Evolutionary conservation across 2,797 vertebrate species (phyloP), one percentile per base, ranked within the genome.

Genomic region (Novumbra hubbsi): DNA sequence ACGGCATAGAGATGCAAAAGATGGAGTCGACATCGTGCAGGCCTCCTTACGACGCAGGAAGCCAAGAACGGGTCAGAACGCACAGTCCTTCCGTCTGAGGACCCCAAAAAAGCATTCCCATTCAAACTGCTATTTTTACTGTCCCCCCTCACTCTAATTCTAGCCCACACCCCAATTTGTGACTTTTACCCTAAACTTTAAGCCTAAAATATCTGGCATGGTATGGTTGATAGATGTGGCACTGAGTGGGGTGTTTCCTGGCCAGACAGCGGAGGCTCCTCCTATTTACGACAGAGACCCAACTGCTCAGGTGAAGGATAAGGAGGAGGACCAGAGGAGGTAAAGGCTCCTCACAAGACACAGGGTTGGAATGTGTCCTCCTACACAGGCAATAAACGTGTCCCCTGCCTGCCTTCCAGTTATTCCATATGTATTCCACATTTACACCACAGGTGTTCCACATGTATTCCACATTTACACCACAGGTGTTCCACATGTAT

Each of bases 21-120:
- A 93, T 0, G 95, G 94, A 48, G 88, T 92, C 0, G 95, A 96
- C 79, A 92, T 98, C 0, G 93, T 98, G 73, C 93, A 94, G 0
- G 93, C 95, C 63, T 96, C 96, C 70, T 95, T 98, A 77, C 95
- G 95, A 75, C 91, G 90, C 80, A 95, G 94, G 85, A 96, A 91
- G 83, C 55, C 55, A 60, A 60, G 55, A 60, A 27, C 12, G 88
- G 96, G 96, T 97, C 67, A 88, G 72, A 79, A 32, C 12, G 14
- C 57, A 38, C 28, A 34, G 32, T 32, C 32, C 32, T 32, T 32
- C 32, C 32, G 2, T 32, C 2, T 32, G 32, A 32, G 32, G 32
- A 32, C 32, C 32, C 32, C 32, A 32, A 32, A 32, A 32, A 3
- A 5, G n/a, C 34, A 38, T 38, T 38, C 5, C 34, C 34, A 38